Evolutionary conservation across 1,140 invertebrate genomes (phyloP), one percentile per base, ranked within the genome.

Genomic region (Rhagoletis zephyria): DNA sequence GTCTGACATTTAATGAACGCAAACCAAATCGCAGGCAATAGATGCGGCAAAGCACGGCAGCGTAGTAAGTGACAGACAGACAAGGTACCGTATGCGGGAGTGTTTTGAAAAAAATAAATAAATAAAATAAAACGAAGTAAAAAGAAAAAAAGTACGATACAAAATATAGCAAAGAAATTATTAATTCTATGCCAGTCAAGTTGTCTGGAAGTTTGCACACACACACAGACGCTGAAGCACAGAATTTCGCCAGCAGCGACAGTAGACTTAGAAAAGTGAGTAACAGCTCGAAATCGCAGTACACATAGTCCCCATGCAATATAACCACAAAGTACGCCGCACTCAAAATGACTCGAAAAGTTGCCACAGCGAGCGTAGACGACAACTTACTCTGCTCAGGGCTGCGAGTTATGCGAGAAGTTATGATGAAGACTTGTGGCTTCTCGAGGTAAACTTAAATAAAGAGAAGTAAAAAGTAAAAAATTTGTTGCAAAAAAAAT

Each of bases 371-470:
- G 61, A 30, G 30, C n/a, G 61, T 63, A 81, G 74, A 48, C 74
- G 30, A 30, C 30, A 30, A 30, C 30, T 30, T 30, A 30, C 30
- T 30, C 30, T 56, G 74, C 74, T n/a, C 19, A 81, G 19, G 74
- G 74, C 74, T 81, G 51, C 30, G 74, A 81, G n/a, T 81, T 81
- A 81, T 81, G 45, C 74, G 48, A 56, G 48, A 56, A 81, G 74
- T 81, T 81, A 81, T 81, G 74, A 81, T 56, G 74, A 30, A 81
- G 74, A 56, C 74, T 81, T 81, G 74, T 56, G 74, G 74, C 74
- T 67, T 81, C 56, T 56, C 74, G 56, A 81, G 48, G 74, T 56
- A 81, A 59, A 81, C n/a, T 59, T 56, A 81, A 81, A 63, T 42
- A 63, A 86, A 86, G 64, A 59, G n/a, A 3, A 81, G 14, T 14